These are phyloP conservation scores for Xenus cinereus DNA, from an alignment of 2,113 vertebrate genomes.

Conservation along the genomic window DNA sequence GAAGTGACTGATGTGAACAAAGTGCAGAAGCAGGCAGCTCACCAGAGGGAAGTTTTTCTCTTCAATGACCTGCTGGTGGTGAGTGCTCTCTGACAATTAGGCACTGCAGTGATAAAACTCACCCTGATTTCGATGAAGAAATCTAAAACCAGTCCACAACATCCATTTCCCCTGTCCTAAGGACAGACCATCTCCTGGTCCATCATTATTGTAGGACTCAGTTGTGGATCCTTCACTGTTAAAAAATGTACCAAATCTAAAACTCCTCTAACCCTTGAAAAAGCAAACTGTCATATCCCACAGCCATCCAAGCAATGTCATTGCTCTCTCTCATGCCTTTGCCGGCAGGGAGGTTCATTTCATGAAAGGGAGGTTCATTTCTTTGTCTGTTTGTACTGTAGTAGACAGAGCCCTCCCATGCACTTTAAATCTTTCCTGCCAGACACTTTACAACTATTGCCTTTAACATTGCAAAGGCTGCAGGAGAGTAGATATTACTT, in stretches of 20 bases:
- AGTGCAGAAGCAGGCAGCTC: conserved; percentile 93
- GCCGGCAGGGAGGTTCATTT: conserved; percentile 1
- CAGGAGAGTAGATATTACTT: not conserved
- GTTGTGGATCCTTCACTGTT: not conserved
- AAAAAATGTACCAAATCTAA: not conserved
- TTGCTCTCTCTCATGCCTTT: conserved; percentile 16
- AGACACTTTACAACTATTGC: not conserved
- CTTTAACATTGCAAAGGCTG: not conserved
- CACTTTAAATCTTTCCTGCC: conserved; percentile 1
- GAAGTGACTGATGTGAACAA: conserved; percentile 96
- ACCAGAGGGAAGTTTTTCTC: conserved; percentile 97
- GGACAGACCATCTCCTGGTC: not conserved
- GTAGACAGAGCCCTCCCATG: not conserved
- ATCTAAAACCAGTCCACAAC: not conserved
- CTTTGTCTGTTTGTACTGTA: not conserved
- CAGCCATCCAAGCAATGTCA: not conserved
- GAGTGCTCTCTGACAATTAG: conserved; percentile 47
- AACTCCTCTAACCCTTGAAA: not conserved
- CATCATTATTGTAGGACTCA: not conserved
- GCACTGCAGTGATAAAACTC: not conserved
- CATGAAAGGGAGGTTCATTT: not conserved
- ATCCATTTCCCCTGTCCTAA: not conserved
- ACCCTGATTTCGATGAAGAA: not conserved
- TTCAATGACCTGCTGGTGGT: conserved; percentile 99
- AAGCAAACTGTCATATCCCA: not conserved